phyloP scores from a whole-genome alignment of 2,888 invertebrate genomes.

The Harpagoxenus sublaevis region DNA sequence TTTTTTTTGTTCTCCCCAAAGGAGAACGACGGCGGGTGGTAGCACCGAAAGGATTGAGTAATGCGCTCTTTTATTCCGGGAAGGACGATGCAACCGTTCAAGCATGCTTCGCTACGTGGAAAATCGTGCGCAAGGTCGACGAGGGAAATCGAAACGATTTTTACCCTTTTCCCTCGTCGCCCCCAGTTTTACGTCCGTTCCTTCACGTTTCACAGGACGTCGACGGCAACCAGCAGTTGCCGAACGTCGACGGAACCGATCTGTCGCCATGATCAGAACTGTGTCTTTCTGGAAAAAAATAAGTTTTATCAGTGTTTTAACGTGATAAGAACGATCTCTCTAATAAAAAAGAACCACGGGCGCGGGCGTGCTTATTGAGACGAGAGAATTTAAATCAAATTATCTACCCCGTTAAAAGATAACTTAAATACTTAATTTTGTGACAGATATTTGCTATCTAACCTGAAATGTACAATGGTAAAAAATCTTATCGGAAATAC shows the following conservation, averaged over 20 bases:
- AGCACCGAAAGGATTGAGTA: conserved; percentile 62
- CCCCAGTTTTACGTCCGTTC: conserved; percentile 57
- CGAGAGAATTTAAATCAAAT: conserved; percentile 12
- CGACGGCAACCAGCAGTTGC: conserved; percentile 52
- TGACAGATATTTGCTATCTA: background rate
- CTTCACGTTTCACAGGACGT: conserved; percentile 63
- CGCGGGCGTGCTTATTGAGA: background rate
- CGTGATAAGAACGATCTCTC: background rate
- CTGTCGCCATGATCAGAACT: background rate
- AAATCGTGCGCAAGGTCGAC: conserved; percentile 72
- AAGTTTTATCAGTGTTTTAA: background rate
- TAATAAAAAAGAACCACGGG: background rate
- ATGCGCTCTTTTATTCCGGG: conserved; percentile 70
- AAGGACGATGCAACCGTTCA: conserved; percentile 53
- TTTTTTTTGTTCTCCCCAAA: conserved; percentile 11
- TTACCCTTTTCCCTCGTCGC: conserved; percentile 62
- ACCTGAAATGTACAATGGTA: background rate
- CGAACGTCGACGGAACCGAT: conserved; percentile 55
- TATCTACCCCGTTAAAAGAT: background rate
- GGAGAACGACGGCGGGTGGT: conserved; percentile 50
- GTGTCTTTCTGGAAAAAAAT: background rate
- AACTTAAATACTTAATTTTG: background rate
- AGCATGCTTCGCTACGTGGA: conserved; percentile 66
- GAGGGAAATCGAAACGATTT: conserved; percentile 54
- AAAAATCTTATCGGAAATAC: background rate